phyloP scores from a whole-genome alignment of 2,113 vertebrate genomes.

The Bothrops jararaca region DNA sequence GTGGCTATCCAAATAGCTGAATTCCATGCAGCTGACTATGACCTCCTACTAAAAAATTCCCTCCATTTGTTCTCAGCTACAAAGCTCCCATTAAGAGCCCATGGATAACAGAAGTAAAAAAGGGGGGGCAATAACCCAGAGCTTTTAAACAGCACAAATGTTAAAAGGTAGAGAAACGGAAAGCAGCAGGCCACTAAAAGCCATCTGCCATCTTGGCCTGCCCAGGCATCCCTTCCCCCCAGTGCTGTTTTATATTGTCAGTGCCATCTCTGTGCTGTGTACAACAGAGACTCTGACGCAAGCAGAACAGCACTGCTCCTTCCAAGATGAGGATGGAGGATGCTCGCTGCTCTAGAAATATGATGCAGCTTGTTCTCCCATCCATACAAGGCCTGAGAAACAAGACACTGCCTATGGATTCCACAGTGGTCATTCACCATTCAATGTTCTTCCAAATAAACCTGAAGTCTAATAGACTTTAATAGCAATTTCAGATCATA shows the following conservation, averaged over 20 bases:
- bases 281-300: constrained; percentile 48
- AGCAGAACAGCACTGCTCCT: constrained; percentile 49
- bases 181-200: constrained; percentile 64
- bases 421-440: constrained; percentile 39
- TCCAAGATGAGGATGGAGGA: constrained; percentile 46
- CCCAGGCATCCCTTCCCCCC: constrained; percentile 65
- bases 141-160: constrained; percentile 62
- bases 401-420: constrained; percentile 7
- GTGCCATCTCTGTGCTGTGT: constrained; percentile 62
- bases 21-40: constrained; percentile 46
- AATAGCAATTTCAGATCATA: background rate
- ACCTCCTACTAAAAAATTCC: constrained; percentile 69
- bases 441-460: constrained; percentile 36
- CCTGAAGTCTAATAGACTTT: constrained; percentile 8
- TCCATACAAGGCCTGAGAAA: background rate
- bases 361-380: constrained; percentile 42
- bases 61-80: constrained; percentile 66
- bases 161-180: constrained; percentile 65
- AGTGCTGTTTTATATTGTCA: constrained; percentile 61
- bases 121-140: constrained; percentile 57
- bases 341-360: constrained; percentile 24
- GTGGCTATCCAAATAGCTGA: constrained; percentile 50
- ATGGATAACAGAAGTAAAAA: constrained; percentile 66
- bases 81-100: constrained; percentile 61
- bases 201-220: constrained; percentile 74